Evolutionary conservation across 2,113 vertebrate species (phyloP), one percentile per base, ranked within the genome.

Genomic region (Onychostoma macrolepis): DNA sequence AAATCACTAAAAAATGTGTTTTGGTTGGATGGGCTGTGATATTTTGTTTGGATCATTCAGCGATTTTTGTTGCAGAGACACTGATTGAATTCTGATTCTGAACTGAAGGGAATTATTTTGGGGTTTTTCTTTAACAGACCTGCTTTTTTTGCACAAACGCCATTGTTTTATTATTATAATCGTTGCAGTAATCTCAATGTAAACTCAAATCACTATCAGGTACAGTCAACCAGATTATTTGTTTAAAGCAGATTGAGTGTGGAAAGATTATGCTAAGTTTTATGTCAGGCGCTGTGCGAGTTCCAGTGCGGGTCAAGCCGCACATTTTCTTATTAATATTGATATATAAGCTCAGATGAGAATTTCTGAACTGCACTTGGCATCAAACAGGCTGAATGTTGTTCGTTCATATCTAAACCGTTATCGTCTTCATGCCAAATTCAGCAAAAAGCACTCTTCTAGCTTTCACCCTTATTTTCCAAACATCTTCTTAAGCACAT

Each of bases 161-260:
- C 78, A 77, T 84, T 87, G 84, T 77, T 88, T 77, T 90, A 65
- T 83, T 72, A 61, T 81, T 84, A 33, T 38, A 85, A 58, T 85
- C 9, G 33, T 82, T 85, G 84, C 61, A 50, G 79, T 45, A 24
- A 80, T 86, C 48, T 65, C 82, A 74, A 12, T 28, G n/a, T 69
- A 38, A 69, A 33, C 80, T 48, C 12, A 79, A 87, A 87, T 61
- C 87, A 67, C 71, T 71, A 7, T 88, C 77, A 12, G 43, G 58
- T 88, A 85, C 56, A 86, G 86, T 81, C 56, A 72, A 85, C 80
- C 63, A 82, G 78, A 79, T 87, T 88, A 90, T 92, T 90, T 90
- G 88, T 58, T 41, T 30, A 86, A 89, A 89, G 78, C 30, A 9
- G 48, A 89, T 91, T 91, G 90, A 85, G 71, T 90, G 58, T 91